A percentile compares a stretch with the other conserved stretches of the same genome.
phyloP scores from a whole-genome alignment of 2,888 invertebrate species.

The Nemoura dubitans region DNA sequence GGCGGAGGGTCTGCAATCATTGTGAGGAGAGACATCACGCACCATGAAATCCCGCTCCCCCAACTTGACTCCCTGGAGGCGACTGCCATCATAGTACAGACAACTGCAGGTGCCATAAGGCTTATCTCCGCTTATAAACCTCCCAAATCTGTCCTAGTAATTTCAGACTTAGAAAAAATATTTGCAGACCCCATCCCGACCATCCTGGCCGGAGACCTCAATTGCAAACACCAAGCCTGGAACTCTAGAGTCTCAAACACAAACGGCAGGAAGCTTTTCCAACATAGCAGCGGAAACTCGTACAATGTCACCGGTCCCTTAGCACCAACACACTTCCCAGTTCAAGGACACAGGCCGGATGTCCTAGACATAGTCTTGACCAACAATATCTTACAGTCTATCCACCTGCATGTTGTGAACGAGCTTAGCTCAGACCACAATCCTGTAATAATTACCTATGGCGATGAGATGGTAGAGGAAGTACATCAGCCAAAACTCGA shows the following conservation, averaged over 20 bases:
- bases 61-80: neutral
- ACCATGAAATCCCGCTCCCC: neutral
- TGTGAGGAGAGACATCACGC: neutral
- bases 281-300: too few species aligned
- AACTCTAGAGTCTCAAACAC: neutral
- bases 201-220: neutral
- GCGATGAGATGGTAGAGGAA: neutral
- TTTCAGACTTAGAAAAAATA: neutral
- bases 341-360: neutral
- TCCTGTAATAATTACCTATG: neutral
- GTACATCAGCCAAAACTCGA: neutral
- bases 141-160: neutral
- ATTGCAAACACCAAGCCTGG: neutral
- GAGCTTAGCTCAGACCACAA: slow-evolving; percentile 8
- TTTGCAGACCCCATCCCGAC: neutral
- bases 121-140: neutral
- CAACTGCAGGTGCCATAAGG: neutral
- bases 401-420: neutral
- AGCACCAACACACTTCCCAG: neutral
- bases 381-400: neutral
- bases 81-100: neutral
- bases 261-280: neutral
- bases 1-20: neutral
- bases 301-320: neutral
- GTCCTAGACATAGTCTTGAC: neutral